Base-by-base conservation (phyloP, 2,888 invertebrate species). In the Keiferia lycopersicella region DNA sequence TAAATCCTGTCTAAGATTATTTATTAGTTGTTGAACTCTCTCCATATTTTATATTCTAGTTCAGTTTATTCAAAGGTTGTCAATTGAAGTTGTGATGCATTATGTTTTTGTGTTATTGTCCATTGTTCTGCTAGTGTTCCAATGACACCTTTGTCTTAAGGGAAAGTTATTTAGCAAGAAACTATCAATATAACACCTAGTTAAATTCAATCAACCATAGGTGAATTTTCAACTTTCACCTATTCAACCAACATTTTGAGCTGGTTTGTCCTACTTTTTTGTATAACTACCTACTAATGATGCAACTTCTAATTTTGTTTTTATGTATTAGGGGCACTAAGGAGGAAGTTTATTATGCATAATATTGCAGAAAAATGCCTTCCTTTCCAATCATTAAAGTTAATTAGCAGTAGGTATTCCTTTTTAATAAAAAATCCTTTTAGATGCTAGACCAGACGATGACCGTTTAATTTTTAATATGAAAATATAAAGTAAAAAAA, bases 101-200 rank as follows among this genome's bases (percentile, higher is more conserved):
- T 50, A 34, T 63, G 51, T 57, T 65, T 59, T 48, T 58, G 38
- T 63, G 62, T 64, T 65, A 62, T 65, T 63, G 62, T 65, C 64
- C 62, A 69, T 69, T 71, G 68, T 73, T 69, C 67, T 67, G 65
- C 64, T 71, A 64, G 65, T 63, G 66, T 67, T 67, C 65, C 63
- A 70, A 63, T 69, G 65, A 68, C 65, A 70, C 67, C 65, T 67
- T 67, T 68, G 66, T 69, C 45, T 69, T 61, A 69, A 68, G 66
- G 68, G 67, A 70, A 69, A 73, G 65, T 68, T 65, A 64, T 64
- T 69, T 61, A 51, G 22, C 38, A 30, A 60, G 30, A 59, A 58
- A 12, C 51, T 8, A 38, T 51, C 50, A 51, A 30, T 30, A 50
- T 18, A 50, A 61, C 50, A 22, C 20, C 38, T 20, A 61, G 38